These are phyloP conservation scores for Drosophila mayaguana DNA, from an alignment of 2,888 invertebrate genomes.

Conservation along the genomic window DNA sequence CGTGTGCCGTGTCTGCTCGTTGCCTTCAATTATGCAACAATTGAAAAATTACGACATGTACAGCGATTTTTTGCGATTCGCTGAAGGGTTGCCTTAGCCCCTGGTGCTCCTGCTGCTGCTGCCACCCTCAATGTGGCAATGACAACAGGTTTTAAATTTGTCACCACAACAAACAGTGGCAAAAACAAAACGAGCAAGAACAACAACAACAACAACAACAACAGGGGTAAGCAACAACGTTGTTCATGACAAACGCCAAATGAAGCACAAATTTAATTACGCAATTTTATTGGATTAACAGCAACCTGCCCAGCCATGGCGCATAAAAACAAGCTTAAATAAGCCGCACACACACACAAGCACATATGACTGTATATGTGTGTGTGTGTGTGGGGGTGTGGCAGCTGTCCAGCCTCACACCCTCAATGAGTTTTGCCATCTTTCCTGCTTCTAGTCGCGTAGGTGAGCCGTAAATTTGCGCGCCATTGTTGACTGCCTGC, in stretches of 20 bases:
- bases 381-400: conserved; percentile 12
- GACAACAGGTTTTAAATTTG: conserved; percentile 79
- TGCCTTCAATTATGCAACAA: conserved; percentile 84
- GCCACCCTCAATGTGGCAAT: neutral
- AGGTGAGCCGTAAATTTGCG: conserved; percentile 79
- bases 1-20: conserved; percentile 18
- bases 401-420: conserved; percentile 30
- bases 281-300: conserved; percentile 85
- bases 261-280: conserved; percentile 86
- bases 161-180: conserved; percentile 74
- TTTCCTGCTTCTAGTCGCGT: conserved; percentile 75
- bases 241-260: conserved; percentile 81
- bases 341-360: conserved; percentile 61
- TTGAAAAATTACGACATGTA: conserved; percentile 84
- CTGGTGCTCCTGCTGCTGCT: conserved; percentile 11
- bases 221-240: conserved; percentile 9
- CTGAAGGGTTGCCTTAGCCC: conserved; percentile 52
- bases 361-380: conserved; percentile 18
- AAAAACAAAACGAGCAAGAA: conserved; percentile 37
- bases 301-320: conserved; percentile 47
- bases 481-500: conserved; percentile 66
- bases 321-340: conserved; percentile 74
- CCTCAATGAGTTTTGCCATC: conserved; percentile 42
- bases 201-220: neutral
- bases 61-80: conserved; percentile 58